Evolutionary conservation across 2,797 vertebrate genomes (phyloP).

Genomic region (Liparis tanakae): DNA sequence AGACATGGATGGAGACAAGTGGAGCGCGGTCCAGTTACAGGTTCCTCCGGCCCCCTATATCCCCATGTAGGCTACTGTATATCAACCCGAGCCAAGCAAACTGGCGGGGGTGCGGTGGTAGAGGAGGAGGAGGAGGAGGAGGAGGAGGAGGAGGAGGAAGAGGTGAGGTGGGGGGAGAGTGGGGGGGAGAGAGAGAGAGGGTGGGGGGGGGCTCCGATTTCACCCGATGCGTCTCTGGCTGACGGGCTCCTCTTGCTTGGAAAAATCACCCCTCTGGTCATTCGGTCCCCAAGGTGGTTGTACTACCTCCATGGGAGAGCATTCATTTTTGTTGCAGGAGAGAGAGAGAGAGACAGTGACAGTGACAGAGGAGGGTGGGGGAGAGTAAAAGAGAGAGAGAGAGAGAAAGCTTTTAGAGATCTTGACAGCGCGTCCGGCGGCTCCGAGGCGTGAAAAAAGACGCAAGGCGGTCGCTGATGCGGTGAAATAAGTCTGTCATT

Average conservation of each 20-base stretch:
- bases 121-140: conserved; percentile 9
- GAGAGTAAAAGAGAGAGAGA: neutral
- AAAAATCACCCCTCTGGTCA: conserved; percentile 76
- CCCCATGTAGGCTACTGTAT: conserved; percentile 54
- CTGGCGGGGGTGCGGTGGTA: conserved; percentile 33
- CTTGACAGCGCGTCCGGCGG: conserved; percentile 53
- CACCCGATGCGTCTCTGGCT: conserved; percentile 81
- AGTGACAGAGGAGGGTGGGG: neutral
- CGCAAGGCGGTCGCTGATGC: conserved; percentile 42
- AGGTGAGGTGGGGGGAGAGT: conserved; percentile 40
- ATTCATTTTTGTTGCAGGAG: conserved; percentile 62
- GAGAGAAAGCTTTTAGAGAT: conserved; percentile 45
- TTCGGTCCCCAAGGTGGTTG: conserved; percentile 75
- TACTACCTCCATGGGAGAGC: conserved; percentile 78
- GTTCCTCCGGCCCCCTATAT: conserved; percentile 45
- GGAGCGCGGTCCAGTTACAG: conserved; percentile 28
- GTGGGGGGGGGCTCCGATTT: conserved; percentile 75
- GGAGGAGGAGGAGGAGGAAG: conserved; percentile 37
- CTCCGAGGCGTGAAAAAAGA: conserved; percentile 55
- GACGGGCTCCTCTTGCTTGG: conserved; percentile 80
- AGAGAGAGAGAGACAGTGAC: neutral
- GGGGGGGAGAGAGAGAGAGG: conserved; percentile 42
- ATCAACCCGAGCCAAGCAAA: conserved; percentile 43
- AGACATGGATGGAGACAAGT: conserved; percentile 65
- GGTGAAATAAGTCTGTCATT: conserved; percentile 66